Conservation (phyloP, 2,797 vertebrate genomes). For the Triplophysa bombifrons region DNA sequence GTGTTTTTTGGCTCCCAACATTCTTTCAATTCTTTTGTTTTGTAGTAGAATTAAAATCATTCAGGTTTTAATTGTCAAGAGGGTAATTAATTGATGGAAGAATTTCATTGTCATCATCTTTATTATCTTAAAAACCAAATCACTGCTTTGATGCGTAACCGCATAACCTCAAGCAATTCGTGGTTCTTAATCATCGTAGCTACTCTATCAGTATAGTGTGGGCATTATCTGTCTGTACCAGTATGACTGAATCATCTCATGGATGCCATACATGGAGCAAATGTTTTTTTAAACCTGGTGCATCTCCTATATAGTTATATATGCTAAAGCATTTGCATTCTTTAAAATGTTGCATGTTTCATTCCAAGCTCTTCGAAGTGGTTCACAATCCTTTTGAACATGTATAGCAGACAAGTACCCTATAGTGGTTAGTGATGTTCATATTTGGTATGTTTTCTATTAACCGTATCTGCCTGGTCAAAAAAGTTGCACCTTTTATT, state of each 20-base stretch:
- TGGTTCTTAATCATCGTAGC: not conserved
- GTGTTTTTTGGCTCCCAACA: no score
- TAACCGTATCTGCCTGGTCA: no score
- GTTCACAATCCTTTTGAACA: no score
- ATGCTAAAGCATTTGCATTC: not conserved
- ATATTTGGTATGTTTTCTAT: no score
- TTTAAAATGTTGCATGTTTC: not conserved
- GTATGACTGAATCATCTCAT: conserved; percentile 20
- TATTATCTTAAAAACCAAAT: not conserved
- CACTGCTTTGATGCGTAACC: conserved; percentile 3
- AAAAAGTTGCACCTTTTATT: no score
- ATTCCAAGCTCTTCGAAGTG: not conserved
- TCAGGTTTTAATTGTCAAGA: no score
- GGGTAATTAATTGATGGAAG: no score
- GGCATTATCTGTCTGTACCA: conserved; percentile 17
- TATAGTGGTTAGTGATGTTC: no score
- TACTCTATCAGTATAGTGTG: conserved; percentile 6
- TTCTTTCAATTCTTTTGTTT: no score
- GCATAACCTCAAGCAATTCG: not conserved
- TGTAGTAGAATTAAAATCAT: no score
- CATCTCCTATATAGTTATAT: not conserved
- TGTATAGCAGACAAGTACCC: no score
- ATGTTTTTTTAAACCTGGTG: conserved; percentile 7
- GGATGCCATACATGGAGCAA: not conserved
- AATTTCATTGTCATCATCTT: no score